A percentile compares a stretch with the other conserved stretches of the same genome.
These are phyloP conservation scores for Apostichopus japonicus DNA, from an alignment of 35 echinoderm and acorn worm genomes.

Conservation along the genomic window DNA sequence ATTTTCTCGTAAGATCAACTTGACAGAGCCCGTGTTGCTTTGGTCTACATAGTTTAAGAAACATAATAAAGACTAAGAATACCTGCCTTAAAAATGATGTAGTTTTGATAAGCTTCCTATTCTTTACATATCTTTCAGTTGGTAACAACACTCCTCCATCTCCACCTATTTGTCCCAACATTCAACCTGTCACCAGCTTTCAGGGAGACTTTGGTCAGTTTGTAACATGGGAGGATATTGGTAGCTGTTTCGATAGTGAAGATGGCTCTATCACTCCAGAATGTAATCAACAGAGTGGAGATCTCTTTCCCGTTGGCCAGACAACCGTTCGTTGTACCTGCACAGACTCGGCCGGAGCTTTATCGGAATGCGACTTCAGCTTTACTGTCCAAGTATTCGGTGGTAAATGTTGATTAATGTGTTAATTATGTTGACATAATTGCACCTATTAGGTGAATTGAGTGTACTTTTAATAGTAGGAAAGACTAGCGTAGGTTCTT, in stretches of 20 bases:
- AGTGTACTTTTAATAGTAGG: no score
- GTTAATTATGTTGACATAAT: no score
- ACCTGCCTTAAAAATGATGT: no score
- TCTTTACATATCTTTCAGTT: no score
- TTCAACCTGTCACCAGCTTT: background rate
- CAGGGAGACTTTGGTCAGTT: conserved; percentile 12
- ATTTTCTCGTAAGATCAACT: no score
- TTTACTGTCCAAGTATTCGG: background rate
- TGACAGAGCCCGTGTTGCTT: no score
- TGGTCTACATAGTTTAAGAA: no score
- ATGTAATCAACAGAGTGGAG: background rate
- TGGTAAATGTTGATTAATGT: background rate
- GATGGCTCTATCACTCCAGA: background rate
- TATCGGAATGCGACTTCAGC: background rate
- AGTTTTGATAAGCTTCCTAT: no score
- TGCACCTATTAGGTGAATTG: no score
- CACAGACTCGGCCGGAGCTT: background rate
- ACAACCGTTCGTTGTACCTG: background rate
- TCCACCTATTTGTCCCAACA: background rate
- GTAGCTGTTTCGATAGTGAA: background rate
- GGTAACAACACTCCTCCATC: background rate
- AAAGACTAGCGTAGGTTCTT: no score
- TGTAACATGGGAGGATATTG: background rate
- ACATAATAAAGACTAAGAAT: no score
- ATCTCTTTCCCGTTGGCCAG: background rate